Percentiles rank a stretch among this genome's conserved stretches.
Evolutionary conservation across 1,140 invertebrate genomes (phyloP).

Genomic region (Lepidurus couesii): DNA sequence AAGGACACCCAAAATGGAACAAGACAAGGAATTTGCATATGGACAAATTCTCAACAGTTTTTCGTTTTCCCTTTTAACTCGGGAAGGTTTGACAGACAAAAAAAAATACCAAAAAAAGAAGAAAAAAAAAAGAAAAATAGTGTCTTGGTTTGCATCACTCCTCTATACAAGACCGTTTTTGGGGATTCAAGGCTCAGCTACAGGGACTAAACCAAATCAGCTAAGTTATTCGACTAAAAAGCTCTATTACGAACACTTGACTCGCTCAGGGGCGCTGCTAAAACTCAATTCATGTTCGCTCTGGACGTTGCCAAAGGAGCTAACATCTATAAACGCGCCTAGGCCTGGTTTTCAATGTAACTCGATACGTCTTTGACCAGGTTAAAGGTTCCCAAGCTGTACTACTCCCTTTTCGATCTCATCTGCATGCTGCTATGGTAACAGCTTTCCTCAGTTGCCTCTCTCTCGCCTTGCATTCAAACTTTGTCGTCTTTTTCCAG

Average conservation of each 20-base stretch:
- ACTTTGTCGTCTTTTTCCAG: neutral
- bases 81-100: neutral
- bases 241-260: neutral
- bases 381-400: constrained; percentile 2
- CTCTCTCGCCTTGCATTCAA: neutral
- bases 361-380: constrained; percentile 18
- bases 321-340: neutral
- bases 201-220: neutral
- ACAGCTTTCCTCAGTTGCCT: neutral
- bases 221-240: neutral
- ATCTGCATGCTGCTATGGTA: constrained; percentile 18
- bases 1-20: neutral
- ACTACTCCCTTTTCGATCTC: constrained; percentile 4
- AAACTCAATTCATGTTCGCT: constrained; percentile 2
- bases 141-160: neutral
- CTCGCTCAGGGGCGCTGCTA: neutral
- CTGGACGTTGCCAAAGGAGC: neutral
- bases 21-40: neutral
- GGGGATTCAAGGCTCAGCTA: neutral
- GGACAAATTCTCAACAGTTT: neutral
- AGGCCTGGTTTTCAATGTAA: constrained; percentile 15
- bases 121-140: no score
- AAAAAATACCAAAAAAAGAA: neutral
- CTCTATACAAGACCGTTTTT: neutral
- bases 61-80: neutral